These are phyloP conservation scores for Gymnocephalus cernua DNA, from an alignment of 2,113 vertebrate genomes.

Conservation along the genomic window DNA sequence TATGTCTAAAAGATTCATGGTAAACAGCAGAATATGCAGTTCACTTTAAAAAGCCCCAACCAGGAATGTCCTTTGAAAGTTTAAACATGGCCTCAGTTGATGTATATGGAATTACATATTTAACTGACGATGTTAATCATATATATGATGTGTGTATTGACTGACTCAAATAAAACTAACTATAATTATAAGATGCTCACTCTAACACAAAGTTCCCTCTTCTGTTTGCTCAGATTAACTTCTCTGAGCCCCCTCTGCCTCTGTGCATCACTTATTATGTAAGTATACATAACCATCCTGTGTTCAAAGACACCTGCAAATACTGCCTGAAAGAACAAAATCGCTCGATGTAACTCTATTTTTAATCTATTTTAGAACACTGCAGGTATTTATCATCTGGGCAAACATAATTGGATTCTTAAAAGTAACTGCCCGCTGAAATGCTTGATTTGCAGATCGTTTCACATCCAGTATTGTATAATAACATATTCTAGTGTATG, in stretches of 20 bases:
- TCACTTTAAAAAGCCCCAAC: neutral
- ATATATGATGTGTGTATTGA: neutral
- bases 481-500: neutral
- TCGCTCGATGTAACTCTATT: conserved; percentile 16
- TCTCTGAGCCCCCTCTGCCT: neutral
- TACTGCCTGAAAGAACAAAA: conserved; percentile 16
- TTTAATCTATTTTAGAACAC: conserved; percentile 4
- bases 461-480: conserved; percentile 15
- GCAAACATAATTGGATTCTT: conserved; percentile 39
- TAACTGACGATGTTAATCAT: neutral
- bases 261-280: neutral
- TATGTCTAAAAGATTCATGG: neutral
- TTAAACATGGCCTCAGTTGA: neutral
- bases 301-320: conserved; percentile 5
- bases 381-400: conserved; percentile 27
- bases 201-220: neutral
- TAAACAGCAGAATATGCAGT: neutral
- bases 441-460: conserved; percentile 16
- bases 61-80: neutral
- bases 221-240: conserved; percentile 8
- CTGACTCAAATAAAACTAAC: neutral
- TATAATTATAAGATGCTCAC: conserved; percentile 1
- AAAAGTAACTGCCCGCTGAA: conserved; percentile 8
- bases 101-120: neutral
- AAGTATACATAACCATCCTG: neutral